Evolutionary conservation across 2,888 invertebrate genomes (phyloP), one percentile per base, ranked within the genome.

Genomic region (Stenurella melanura): DNA sequence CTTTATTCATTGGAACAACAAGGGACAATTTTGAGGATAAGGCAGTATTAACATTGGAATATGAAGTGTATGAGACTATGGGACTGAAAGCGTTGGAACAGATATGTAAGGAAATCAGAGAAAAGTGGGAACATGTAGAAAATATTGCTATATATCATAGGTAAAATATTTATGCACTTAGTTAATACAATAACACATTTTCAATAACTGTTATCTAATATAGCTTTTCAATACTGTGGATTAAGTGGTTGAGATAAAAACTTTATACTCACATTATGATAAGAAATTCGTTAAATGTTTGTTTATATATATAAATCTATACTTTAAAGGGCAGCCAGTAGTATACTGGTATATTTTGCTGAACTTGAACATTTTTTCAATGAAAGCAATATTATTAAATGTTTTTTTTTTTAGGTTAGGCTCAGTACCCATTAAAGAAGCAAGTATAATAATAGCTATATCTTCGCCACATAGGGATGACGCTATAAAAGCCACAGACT

Each of bases 31-130:
- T 96, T 89, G 94, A 96, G 84, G 93, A 93, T 2, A 95, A 95
- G 90, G 92, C 93, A 90, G 98, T 98, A n/a, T 81, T 95, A n/a
- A 92, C 92, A 74, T 90, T 98, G 70, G 96, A 97, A 87, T 99
- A 98, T 90, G 98, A 98, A 90, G 97, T 97, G 0, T 98, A 98
- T 87, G 95, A 96, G 84, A 91, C 94, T 0, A 98, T 98, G 98
- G 98, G 97, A 0, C 83, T 95, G 9, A 96, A 96, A 87, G 93
- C 95, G 80, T 93, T 98, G 92, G 92, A 93, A 80, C 92, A 92
- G 73, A 94, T 98, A 54, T 97, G 97, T 87, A 87, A 90, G 0
- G 92, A 94, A 74, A 91, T 96, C 12, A 91, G 97, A 38, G 87
- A 87, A 12, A 93, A 94, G 86, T 98, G 97, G 96, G 89, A 91